phyloP scores from a whole-genome alignment of 2,797 vertebrate species.

The Heteromormyrus szaboi region DNA sequence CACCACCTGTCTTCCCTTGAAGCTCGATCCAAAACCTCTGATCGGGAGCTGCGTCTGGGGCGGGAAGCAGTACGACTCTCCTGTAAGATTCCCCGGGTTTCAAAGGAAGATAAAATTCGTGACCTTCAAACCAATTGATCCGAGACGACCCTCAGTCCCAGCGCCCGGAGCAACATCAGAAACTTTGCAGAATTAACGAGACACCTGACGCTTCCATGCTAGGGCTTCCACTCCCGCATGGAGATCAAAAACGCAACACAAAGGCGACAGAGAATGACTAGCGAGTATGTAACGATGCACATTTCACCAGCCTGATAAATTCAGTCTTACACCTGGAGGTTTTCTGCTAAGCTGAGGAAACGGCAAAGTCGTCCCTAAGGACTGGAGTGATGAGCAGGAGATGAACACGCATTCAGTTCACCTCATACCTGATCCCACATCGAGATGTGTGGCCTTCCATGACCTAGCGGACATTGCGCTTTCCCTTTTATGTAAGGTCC shows the following conservation, averaged over 20 bases:
- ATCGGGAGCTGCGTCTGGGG: conserved; percentile 28
- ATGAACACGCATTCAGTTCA: neutral
- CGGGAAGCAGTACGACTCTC: conserved; percentile 35
- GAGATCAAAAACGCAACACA: neutral
- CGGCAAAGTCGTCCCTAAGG: neutral
- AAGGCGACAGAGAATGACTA: neutral
- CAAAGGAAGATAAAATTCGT: conserved; percentile 36
- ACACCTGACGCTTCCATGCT: neutral
- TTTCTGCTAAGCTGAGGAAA: neutral
- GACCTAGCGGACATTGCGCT: neutral
- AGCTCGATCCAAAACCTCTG: conserved; percentile 6
- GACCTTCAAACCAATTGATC: conserved; percentile 39
- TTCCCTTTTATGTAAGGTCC: neutral
- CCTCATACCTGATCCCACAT: neutral
- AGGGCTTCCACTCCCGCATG: neutral
- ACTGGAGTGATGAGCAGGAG: neutral
- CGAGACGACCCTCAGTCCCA: conserved; percentile 15
- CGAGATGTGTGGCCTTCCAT: neutral
- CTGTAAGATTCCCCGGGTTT: conserved; percentile 36
- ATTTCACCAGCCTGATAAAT: neutral
- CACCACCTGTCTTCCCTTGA: neutral
- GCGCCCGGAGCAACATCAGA: neutral
- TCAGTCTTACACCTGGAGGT: neutral
- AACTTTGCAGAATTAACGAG: conserved; percentile 4
- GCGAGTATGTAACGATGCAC: neutral